Evolutionary conservation across 2,113 vertebrate species (phyloP).

Genomic region (Barbus barbus): DNA sequence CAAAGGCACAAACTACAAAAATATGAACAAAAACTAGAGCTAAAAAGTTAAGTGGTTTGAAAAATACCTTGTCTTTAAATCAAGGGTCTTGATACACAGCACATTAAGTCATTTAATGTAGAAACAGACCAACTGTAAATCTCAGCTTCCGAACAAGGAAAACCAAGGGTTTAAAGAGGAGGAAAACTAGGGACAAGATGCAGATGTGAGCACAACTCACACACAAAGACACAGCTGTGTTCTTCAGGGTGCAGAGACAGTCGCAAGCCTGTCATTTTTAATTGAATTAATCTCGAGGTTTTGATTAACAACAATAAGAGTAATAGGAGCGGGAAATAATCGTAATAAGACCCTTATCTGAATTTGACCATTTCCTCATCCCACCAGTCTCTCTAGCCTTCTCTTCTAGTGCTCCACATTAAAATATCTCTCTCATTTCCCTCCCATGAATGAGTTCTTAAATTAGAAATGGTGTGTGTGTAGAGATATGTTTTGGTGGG

Average conservation of each 20-base stretch:
- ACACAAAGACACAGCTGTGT: slow-evolving; percentile 35
- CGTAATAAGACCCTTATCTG: slow-evolving; percentile 65
- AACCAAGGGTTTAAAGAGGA: neutral
- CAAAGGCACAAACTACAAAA: neutral
- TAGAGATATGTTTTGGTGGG: slow-evolving; percentile 13
- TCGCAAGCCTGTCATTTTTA: slow-evolving; percentile 61
- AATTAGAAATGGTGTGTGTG: slow-evolving; percentile 51
- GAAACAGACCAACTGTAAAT: neutral
- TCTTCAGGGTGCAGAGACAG: slow-evolving; percentile 23
- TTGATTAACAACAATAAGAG: slow-evolving; percentile 67
- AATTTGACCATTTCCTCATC: slow-evolving; percentile 26
- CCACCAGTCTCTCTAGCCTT: neutral
- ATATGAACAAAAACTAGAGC: no score
- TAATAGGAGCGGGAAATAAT: slow-evolving; percentile 59
- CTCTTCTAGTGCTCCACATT: slow-evolving; percentile 26
- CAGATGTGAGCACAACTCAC: slow-evolving; percentile 43
- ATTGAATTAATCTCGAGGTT: slow-evolving; percentile 66
- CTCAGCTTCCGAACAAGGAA: slow-evolving; percentile 26
- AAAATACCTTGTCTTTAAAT: neutral
- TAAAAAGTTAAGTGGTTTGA: no score
- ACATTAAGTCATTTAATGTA: neutral
- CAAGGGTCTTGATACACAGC: neutral
- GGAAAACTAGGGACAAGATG: slow-evolving; percentile 1
- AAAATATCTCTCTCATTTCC: slow-evolving; percentile 53
- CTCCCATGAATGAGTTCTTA: slow-evolving; percentile 48